Base-by-base conservation (phyloP, 2,888 invertebrate genomes). In the Gisinianus flammeolus region DNA sequence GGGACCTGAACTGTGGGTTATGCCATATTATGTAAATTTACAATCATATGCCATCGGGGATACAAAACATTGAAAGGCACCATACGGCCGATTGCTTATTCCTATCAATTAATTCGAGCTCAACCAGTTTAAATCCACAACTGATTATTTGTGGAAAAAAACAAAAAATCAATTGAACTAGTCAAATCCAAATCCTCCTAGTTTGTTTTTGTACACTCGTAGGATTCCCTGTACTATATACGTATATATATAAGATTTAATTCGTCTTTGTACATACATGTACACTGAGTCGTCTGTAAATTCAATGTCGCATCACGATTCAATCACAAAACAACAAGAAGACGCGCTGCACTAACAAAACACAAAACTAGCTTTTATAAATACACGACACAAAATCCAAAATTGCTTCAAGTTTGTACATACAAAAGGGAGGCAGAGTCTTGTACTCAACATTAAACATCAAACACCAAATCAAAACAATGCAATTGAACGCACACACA, bases 21-120 rank as follows among this genome's bases (percentile, higher is more conserved):
- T 69, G 78, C 30, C 73, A 69, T 78, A 78, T 79, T 79, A 79
- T 76, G 76, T 68, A 76, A 76, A 76, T 74, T 67, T 74, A 58
- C 35, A 1, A 8, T 8, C 35, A n/a, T 35, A 16, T 44, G 44
- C 44, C 44, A 44, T 44, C 44, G 44, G 44, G 44, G 44, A 12
- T 44, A 44, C 44, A 16, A 73, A 70, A 76, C 67, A 24, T 64
- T 54, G 69, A 69, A 69, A 69, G 69, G 76, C 19, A 79, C 76
- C 76, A 79, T 79, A 68, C 62, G 76, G 62, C 68, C 44, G 44
- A 44, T 44, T 44, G 44, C 44, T n/a, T n/a, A n/a, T n/a, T n/a
- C 44, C 44, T 19, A 44, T 44, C 44, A 44, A 44, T 44, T 44
- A 44, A 44, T 44, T 44, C 44, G 12, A 72, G 66, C 77, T 74